Evolutionary conservation across 2,113 vertebrate genomes (phyloP).

Genomic region (Leucosticte australis): DNA sequence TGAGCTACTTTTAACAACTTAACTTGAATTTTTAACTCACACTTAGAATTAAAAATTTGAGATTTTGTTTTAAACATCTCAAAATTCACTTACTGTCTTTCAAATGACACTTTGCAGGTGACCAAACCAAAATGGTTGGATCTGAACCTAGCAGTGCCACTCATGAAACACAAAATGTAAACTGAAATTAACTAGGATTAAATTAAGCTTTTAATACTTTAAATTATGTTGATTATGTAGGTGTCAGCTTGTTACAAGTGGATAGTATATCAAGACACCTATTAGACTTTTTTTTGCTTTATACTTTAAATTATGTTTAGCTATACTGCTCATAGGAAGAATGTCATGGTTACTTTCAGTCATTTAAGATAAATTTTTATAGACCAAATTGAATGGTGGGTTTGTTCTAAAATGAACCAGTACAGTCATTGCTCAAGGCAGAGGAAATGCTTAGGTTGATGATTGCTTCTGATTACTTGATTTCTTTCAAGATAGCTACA

Average conservation of each 20-base stretch:
- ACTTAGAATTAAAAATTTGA: background rate
- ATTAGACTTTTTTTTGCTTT: background rate
- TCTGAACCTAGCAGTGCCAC: background rate
- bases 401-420: conserved; percentile 55
- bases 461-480: conserved; percentile 46
- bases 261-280: background rate
- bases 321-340: background rate
- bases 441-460: conserved; percentile 52
- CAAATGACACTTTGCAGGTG: background rate
- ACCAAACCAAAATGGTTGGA: background rate
- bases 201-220: background rate
- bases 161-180: background rate
- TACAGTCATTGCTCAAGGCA: conserved; percentile 49
- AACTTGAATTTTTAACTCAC: background rate
- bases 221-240: background rate
- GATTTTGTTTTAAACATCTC: background rate
- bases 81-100: background rate
- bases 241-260: background rate
- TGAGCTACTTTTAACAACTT: conserved; percentile 23
- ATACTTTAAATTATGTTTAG: background rate
- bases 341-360: conserved; percentile 17
- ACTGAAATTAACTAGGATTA: background rate
- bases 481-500: conserved; percentile 51
- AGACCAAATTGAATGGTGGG: conserved; percentile 31
- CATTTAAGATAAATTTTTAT: conserved; percentile 29